Evolutionary conservation across 2,797 vertebrate genomes (phyloP).

Genomic region (Macropus fuliginosus): DNA sequence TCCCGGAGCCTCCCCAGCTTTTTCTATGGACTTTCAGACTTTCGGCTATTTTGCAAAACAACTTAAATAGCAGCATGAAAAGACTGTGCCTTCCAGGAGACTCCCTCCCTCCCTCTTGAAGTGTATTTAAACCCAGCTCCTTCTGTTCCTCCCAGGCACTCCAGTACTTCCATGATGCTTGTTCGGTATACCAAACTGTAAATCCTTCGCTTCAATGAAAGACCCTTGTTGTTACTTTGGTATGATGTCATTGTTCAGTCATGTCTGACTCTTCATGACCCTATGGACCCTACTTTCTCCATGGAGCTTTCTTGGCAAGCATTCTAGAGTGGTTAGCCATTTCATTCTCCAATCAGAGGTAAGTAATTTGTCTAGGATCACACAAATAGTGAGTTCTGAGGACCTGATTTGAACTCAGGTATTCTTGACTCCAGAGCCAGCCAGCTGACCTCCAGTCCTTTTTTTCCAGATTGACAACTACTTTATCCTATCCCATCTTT

Average conservation of each 20-base stretch:
- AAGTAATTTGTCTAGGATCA: neutral
- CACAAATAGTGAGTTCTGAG: neutral
- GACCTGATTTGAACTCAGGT: neutral
- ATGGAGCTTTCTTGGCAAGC: neutral
- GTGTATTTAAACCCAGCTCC: no score
- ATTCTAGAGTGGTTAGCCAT: neutral
- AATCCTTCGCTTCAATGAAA: neutral
- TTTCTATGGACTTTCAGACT: no score
- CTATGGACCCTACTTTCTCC: neutral
- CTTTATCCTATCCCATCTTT: neutral
- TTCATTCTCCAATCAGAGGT: neutral
- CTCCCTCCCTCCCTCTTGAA: no score
- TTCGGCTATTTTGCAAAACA: no score
- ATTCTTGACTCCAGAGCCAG: neutral
- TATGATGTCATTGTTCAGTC: neutral
- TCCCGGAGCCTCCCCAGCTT: no score
- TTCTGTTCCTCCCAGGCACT: no score
- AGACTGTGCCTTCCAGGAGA: no score
- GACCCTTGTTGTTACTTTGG: neutral
- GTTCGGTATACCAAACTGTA: neutral
- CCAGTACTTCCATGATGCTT: no score
- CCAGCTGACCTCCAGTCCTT: neutral
- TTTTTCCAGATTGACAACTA: neutral
- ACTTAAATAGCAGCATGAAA: no score
- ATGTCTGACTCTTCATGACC: neutral